These are phyloP conservation scores for Endomychus coccineus DNA, from an alignment of 2,888 invertebrate species.

Conservation along the genomic window DNA sequence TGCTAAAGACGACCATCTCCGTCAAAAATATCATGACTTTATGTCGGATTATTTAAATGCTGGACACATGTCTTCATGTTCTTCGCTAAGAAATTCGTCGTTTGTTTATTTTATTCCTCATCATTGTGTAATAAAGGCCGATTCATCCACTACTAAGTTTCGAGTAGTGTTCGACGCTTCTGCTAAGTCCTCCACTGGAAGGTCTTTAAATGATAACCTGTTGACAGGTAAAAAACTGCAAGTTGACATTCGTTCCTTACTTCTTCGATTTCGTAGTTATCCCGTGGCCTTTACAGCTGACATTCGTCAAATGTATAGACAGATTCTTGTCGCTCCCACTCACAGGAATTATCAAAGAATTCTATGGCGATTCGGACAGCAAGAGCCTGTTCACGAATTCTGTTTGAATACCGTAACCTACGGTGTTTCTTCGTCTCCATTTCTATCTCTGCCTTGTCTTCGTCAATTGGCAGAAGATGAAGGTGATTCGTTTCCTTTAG, in stretches of 20 bases:
- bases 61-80: constrained; percentile 6
- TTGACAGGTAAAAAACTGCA: constrained; percentile 8
- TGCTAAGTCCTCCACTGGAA: constrained; percentile 5
- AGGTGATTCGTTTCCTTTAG: no score
- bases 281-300: constrained; percentile 7
- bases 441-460: no score
- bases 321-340: constrained; percentile 4
- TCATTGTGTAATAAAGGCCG: constrained; percentile 5
- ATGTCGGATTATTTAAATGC: constrained; percentile 9
- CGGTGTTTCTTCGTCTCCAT: no score
- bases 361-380: constrained; percentile 6
- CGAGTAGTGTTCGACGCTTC: constrained; percentile 12
- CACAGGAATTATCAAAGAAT: constrained; percentile 9
- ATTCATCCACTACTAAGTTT: constrained; percentile 5
- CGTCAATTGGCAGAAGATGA: no score
- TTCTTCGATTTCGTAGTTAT: constrained; percentile 5
- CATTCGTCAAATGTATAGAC: constrained; percentile 9
- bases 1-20: neutral
- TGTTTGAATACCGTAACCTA: no score
- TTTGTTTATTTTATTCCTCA: constrained; percentile 6
- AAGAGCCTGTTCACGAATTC: no score
- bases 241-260: constrained; percentile 3
- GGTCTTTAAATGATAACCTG: constrained; percentile 9
- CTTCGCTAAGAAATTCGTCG: neutral
- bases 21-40: constrained; percentile 7